Evolutionary conservation across 2,113 vertebrate genomes (phyloP).

Genomic region (Corapipo altera): DNA sequence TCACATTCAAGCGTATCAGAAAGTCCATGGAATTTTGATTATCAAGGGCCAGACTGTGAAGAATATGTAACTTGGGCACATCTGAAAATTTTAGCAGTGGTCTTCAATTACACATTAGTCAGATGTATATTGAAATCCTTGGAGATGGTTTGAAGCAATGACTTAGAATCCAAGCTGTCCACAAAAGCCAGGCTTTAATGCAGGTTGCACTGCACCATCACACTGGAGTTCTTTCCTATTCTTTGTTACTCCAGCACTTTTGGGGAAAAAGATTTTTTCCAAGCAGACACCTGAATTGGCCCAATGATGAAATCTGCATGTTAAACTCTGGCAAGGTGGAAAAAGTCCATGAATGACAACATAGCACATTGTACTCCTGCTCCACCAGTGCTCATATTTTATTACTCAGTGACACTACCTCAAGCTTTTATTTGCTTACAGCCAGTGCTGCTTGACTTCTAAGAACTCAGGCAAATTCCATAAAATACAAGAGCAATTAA

Average conservation of each 20-base stretch:
- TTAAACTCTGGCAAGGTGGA: background rate
- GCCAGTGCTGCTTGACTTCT: background rate
- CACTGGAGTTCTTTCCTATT: background rate
- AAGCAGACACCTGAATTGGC: background rate
- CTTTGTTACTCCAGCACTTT: background rate
- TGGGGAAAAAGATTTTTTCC: background rate
- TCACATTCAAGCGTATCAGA: background rate
- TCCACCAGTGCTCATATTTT: background rate
- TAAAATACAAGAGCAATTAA: background rate
- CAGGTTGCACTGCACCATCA: background rate
- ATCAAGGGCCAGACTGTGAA: background rate
- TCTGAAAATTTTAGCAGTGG: background rate
- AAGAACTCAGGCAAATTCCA: background rate
- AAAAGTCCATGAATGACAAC: background rate
- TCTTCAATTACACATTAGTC: background rate
- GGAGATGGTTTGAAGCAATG: background rate
- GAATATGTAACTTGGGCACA: background rate
- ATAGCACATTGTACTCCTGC: background rate
- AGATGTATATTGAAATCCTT: background rate
- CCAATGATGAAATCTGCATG: background rate
- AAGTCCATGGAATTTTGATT: background rate
- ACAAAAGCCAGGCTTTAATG: background rate
- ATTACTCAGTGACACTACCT: background rate
- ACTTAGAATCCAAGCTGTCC: background rate
- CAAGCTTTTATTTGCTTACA: background rate